Conservation (phyloP, 2,113 vertebrate species). For the Equus przewalskii region DNA sequence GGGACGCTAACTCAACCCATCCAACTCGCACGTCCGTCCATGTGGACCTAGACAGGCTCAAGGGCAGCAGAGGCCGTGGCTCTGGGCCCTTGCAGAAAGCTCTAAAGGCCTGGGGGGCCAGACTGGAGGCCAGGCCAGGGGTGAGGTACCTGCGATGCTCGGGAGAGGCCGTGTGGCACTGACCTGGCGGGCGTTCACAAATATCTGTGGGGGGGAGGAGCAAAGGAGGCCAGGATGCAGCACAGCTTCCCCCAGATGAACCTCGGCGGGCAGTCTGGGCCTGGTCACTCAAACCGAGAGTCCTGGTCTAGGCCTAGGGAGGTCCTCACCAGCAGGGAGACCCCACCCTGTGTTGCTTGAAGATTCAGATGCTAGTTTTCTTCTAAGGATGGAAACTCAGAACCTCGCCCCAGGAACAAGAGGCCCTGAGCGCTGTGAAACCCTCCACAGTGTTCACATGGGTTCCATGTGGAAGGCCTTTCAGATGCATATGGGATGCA, state of each 20-base stretch:
- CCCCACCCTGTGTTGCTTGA: rapidly evolving
- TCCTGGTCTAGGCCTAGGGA: neutral
- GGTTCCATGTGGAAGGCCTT: rapidly evolving
- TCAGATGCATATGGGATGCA: rapidly evolving
- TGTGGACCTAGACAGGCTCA: neutral
- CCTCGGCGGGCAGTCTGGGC: rapidly evolving
- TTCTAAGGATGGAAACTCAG: neutral
- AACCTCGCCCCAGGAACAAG: rapidly evolving
- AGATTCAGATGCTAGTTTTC: neutral
- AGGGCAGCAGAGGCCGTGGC: neutral
- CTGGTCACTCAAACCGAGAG: rapidly evolving
- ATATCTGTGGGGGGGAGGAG: rapidly evolving
- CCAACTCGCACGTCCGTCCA: rapidly evolving
- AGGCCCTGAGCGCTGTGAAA: rapidly evolving
- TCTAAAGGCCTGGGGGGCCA: neutral
- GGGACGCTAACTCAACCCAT: too few relatives aligned
- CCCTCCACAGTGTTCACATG: rapidly evolving
- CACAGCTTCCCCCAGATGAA: rapidly evolving
- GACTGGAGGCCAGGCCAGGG: neutral
- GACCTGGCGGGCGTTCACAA: rapidly evolving
- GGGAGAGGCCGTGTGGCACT: rapidly evolving
- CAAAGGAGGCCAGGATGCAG: rapidly evolving
- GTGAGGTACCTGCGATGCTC: rapidly evolving
- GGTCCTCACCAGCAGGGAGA: rapidly evolving
- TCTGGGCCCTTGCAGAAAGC: neutral